Base-by-base conservation (phyloP, 2,888 invertebrate genomes). In the Helobdella robusta region DNA sequence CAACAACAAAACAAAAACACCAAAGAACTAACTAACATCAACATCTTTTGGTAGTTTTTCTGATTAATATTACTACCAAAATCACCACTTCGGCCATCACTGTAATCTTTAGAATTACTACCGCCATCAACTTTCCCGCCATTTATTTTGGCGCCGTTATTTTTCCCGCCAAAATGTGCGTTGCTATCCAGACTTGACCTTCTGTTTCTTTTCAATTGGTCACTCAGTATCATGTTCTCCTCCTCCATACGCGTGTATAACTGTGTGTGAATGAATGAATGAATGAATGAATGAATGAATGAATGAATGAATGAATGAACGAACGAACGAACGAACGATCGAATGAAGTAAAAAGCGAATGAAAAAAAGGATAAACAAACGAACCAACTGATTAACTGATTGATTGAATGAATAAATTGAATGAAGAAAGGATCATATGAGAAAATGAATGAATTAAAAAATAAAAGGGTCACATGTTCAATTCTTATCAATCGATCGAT, bases 151-250 rank as follows among this genome's bases (percentile, higher is more conserved):
- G n/a, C n/a, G n/a, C n/a, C n/a, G n/a, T n/a, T n/a, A n/a, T n/a
- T n/a, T n/a, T n/a, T n/a, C n/a, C n/a, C n/a, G 44, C 15, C 15
- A 40, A 15, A 15, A 15, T 11, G 44, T 15, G 44, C 15, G 54
- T 6, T 23, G 25, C 4, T 23, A 3, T 4, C 54, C 15, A 3
- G 23, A 15, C 8, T 11, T n/a, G 6, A 20, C 6, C 30, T 48
- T 25, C 30, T 34, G 30, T 30, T 40, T 35, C 20, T 46, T 25
- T 34, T 46, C 32, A 62, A 50, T 50, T 62, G 62, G 32, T 62
- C 62, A n/a, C 11, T 46, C 62, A 62, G 20, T n/a, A 50, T 48
- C 34, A 50, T 48, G n/a, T 48, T 62, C 30, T 62, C 62, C 32
- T 40, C 62, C 34, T 62, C 62, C 2, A 44, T 40, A 40, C 62